Conservation (phyloP, 2,113 vertebrate genomes). For the Elephas maximus region DNA sequence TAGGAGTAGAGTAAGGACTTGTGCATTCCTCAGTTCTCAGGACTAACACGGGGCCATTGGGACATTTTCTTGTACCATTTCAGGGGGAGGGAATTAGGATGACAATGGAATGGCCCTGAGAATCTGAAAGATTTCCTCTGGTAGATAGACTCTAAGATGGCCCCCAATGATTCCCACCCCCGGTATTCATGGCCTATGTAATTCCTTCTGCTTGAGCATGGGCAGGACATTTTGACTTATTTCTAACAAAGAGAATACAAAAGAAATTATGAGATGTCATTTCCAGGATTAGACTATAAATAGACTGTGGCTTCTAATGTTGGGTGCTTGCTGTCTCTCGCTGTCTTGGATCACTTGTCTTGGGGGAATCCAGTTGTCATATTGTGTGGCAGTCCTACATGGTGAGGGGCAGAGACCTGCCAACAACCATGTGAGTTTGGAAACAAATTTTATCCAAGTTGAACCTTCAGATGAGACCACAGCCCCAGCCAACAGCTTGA, state of each 20-base stretch:
- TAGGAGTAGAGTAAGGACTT: background rate
- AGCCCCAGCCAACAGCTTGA: background rate
- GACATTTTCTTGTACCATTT: background rate
- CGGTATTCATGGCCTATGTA: background rate
- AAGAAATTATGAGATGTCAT: background rate
- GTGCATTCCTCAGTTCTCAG: background rate
- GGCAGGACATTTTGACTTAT: background rate
- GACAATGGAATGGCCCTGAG: background rate
- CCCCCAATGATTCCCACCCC: background rate
- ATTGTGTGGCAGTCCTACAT: background rate
- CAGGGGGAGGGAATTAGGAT: background rate
- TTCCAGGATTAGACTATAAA: background rate
- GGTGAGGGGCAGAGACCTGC: background rate
- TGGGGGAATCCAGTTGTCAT: background rate
- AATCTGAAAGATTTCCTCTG: background rate
- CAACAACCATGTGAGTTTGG: background rate
- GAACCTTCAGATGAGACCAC: background rate
- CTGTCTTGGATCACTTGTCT: background rate
- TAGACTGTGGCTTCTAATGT: background rate
- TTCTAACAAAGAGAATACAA: background rate
- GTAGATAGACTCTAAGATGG: background rate
- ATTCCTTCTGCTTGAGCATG: background rate
- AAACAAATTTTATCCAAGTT: background rate
- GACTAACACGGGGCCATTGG: background rate
- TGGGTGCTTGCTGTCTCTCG: background rate